These are phyloP conservation scores for Oceanodroma leucorhoa DNA, from an alignment of 2,797 vertebrate species.

Conservation along the genomic window DNA sequence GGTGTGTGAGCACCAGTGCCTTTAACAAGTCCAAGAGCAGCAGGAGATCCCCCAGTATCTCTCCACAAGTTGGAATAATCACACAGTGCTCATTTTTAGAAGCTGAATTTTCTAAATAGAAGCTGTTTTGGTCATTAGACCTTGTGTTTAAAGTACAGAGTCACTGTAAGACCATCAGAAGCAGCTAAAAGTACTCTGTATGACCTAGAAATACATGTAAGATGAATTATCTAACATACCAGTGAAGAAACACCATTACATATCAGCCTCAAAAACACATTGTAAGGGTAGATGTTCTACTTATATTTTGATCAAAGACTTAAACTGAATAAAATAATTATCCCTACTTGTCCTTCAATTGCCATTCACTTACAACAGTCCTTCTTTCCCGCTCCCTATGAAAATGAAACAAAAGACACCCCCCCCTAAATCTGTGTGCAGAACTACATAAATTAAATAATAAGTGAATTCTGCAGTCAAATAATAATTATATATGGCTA, in stretches of 20 bases:
- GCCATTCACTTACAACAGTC: not conserved
- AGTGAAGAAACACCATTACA: not conserved
- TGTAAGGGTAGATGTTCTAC: not conserved
- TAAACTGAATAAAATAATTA: not conserved
- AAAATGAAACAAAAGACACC: not conserved
- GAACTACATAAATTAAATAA: not conserved
- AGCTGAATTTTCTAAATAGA: slow-evolving; percentile 16
- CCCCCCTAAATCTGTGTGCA: not conserved
- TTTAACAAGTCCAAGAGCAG: slow-evolving; percentile 32
- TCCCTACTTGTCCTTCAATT: not conserved
- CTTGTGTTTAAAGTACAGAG: slow-evolving; percentile 15
- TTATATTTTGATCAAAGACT: not conserved
- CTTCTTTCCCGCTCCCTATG: not conserved
- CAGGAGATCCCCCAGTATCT: slow-evolving; percentile 6
- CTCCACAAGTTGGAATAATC: slow-evolving; percentile 20
- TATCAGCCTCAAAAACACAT: not conserved
- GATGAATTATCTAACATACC: not conserved
- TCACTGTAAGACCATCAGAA: not conserved
- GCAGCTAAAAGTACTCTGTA: not conserved
- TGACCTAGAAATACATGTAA: not conserved
- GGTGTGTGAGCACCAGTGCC: not conserved
- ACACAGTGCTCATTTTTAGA: slow-evolving; percentile 28
- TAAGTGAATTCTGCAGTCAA: not conserved
- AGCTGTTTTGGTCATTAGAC: slow-evolving; percentile 5
- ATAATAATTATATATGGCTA: not conserved